A percentile compares a stretch with the other conserved stretches of the same genome.
Conservation (phyloP, 2,113 vertebrate genomes). For the Pseudonaja textilis region DNA sequence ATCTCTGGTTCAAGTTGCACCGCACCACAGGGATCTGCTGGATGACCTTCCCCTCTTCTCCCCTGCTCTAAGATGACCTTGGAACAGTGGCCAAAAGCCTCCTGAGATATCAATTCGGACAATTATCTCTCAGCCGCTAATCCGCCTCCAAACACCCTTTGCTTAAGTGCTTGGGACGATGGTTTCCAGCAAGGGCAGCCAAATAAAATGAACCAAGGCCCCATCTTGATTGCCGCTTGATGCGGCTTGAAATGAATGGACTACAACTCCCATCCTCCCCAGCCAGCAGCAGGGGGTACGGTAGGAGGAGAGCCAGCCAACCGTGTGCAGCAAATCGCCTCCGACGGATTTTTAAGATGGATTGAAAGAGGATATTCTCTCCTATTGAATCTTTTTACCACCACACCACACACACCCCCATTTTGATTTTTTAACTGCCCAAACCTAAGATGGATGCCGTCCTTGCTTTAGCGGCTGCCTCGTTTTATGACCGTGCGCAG, state of each 20-base stretch:
- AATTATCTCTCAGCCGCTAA: not conserved
- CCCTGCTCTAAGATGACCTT: not conserved
- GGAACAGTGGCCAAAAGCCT: not conserved
- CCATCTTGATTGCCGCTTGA: not conserved
- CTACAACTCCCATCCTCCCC: not conserved
- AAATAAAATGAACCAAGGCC: rapidly evolving
- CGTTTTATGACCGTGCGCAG: not conserved
- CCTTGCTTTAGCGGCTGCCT: not conserved
- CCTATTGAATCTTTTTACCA: no score
- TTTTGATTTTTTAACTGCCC: not conserved
- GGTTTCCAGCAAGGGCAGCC: not conserved
- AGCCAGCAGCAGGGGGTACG: not conserved
- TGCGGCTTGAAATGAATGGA: not conserved
- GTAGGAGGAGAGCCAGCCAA: not conserved
- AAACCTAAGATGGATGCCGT: not conserved
- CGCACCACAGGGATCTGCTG: not conserved
- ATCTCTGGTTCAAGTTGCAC: not conserved
- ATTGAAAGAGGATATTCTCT: not conserved
- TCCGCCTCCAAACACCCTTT: not conserved
- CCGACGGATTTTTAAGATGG: not conserved
- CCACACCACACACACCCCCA: not conserved
- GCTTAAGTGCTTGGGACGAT: not conserved
- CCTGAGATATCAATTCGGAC: not conserved
- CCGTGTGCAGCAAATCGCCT: not conserved
- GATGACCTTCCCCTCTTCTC: not conserved